Evolutionary conservation across 2,888 invertebrate genomes (phyloP).

Genomic region (Himalopsyche kuldschensis): DNA sequence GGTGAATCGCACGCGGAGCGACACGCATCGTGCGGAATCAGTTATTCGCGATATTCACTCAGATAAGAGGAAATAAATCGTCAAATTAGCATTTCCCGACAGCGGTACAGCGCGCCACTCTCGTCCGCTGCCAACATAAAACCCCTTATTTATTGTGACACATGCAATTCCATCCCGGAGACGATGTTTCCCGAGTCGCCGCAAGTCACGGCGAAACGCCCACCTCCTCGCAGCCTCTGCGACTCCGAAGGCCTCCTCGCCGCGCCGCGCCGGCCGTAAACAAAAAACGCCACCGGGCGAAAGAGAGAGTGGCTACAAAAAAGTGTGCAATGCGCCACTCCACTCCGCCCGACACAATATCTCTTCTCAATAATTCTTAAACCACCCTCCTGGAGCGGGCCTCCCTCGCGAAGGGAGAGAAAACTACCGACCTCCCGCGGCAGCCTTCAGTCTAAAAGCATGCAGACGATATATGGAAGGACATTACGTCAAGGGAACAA

Average conservation of each 20-base stretch:
- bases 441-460: slow-evolving; percentile 66
- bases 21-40: neutral
- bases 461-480: slow-evolving; percentile 65
- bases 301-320: slow-evolving; percentile 35
- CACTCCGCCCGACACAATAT: slow-evolving; percentile 37
- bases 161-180: slow-evolving; percentile 27
- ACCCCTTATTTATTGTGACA: slow-evolving; percentile 26
- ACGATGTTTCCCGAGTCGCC: slow-evolving; percentile 17
- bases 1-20: neutral
- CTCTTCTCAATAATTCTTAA: slow-evolving; percentile 35
- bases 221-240: neutral
- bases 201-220: slow-evolving; percentile 18
- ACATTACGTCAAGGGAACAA: slow-evolving; percentile 66
- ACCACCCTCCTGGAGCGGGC: slow-evolving; percentile 2
- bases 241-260: neutral
- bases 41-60: slow-evolving; percentile 11
- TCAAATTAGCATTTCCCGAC: slow-evolving; percentile 31
- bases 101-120: slow-evolving; percentile 9
- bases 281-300: slow-evolving; percentile 40
- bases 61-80: slow-evolving; percentile 28
- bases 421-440: slow-evolving; percentile 45
- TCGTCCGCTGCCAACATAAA: slow-evolving; percentile 40
- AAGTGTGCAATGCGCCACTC: slow-evolving; percentile 13
- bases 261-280: slow-evolving; percentile 18
- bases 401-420: slow-evolving; percentile 39